These are phyloP conservation scores for Dryadula phaetusa DNA, from an alignment of 2,888 invertebrate genomes.

Conservation along the genomic window DNA sequence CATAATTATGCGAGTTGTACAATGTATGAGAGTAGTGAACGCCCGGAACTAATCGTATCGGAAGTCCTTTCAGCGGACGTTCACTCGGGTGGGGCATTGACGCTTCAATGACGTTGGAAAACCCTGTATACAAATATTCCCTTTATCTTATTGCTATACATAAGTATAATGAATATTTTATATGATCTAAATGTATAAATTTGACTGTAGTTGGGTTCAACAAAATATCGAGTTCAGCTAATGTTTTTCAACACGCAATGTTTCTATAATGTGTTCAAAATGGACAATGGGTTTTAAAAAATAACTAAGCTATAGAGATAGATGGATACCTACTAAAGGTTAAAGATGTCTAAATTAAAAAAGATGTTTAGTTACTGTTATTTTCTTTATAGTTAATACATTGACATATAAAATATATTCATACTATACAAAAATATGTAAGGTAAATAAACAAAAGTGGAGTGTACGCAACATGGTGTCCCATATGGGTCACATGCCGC, in stretches of 20 bases:
- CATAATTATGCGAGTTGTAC: slow-evolving; percentile 29
- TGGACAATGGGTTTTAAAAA: no score
- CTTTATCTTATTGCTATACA: background rate
- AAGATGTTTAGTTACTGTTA: no score
- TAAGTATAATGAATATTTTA: background rate
- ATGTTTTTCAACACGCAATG: no score
- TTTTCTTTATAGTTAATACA: no score
- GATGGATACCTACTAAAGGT: no score
- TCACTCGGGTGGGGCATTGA: slow-evolving; percentile 63
- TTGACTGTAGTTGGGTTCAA: no score
- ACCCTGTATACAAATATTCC: background rate
- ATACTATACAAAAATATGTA: background rate
- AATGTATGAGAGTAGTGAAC: slow-evolving; percentile 27
- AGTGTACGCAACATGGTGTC: slow-evolving; percentile 6
- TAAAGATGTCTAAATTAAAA: no score
- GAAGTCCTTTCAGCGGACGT: slow-evolving; percentile 74
- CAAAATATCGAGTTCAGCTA: no score
- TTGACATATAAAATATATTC: no score
- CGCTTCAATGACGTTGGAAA: slow-evolving; percentile 34
- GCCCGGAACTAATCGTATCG: slow-evolving; percentile 72
- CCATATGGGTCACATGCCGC: slow-evolving; percentile 48
- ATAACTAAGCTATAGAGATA: no score
- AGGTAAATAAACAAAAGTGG: background rate
- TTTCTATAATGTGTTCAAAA: no score
- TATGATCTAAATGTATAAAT: no score